A percentile compares a stretch with the other conserved stretches of the same genome.
phyloP scores from a whole-genome alignment of 2,113 vertebrate species.

The Hyperopisus bebe region DNA sequence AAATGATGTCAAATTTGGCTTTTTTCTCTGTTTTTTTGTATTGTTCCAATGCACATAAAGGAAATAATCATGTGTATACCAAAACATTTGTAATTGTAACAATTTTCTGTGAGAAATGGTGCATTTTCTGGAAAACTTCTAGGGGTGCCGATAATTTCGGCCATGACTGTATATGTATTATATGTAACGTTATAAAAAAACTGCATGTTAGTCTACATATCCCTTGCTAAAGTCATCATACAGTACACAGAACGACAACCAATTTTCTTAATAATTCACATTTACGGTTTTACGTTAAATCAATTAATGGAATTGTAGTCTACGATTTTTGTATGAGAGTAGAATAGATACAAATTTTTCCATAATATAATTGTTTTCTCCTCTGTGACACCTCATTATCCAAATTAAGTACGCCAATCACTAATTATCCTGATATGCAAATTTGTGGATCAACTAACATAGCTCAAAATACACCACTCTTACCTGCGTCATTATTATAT shows the following conservation, averaged over 20 bases:
- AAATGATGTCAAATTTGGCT: no score
- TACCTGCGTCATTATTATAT: no score
- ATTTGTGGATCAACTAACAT: neutral
- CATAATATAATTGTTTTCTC: neutral
- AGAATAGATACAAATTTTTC: neutral
- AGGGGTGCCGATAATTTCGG: no score
- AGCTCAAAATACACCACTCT: neutral
- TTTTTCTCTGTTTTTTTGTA: no score
- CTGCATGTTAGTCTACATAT: neutral
- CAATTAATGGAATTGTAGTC: neutral
- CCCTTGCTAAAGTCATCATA: neutral
- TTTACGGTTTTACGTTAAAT: neutral
- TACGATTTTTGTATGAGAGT: neutral
- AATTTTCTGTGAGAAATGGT: no score
- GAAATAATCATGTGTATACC: no score
- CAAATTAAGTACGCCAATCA: neutral
- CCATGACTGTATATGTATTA: neutral
- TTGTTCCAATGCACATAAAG: no score
- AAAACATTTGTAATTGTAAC: no score
- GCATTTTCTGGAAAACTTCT: no score
- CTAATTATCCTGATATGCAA: neutral
- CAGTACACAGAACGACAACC: neutral
- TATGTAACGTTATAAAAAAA: neutral
- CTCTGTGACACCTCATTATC: neutral
- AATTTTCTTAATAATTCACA: neutral